Conservation (phyloP, 2,888 invertebrate species). For the Abrostola triplasia region DNA sequence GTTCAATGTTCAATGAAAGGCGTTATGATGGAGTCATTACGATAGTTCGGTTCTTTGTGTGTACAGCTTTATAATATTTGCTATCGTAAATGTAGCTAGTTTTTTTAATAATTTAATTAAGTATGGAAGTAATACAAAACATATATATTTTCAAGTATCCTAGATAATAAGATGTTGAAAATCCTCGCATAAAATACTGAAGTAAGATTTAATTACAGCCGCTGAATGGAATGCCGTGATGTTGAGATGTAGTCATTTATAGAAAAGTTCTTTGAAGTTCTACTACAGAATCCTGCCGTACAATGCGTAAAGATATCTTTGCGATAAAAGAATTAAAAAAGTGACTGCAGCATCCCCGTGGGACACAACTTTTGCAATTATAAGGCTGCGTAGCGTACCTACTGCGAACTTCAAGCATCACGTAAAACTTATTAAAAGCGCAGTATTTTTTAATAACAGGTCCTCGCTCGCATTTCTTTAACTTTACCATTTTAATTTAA, state of each 20-base stretch:
- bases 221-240: too few species aligned
- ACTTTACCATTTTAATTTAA: constrained; percentile 23
- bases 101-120: too few species aligned
- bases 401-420: constrained; percentile 44
- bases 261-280: too few species aligned
- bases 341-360: constrained; percentile 30
- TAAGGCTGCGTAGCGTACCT: constrained; percentile 41
- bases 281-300: neutral
- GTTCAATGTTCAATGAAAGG: constrained; percentile 14
- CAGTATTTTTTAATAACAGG: constrained; percentile 50
- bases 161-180: too few species aligned
- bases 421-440: constrained; percentile 44
- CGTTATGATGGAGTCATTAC: constrained; percentile 6
- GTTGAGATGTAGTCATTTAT: too few species aligned
- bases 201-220: too few species aligned
- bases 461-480: constrained; percentile 25
- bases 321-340: constrained; percentile 32
- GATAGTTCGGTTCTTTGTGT: neutral
- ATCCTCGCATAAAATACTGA: too few species aligned
- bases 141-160: too few species aligned
- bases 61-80: neutral
- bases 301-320: constrained; percentile 30
- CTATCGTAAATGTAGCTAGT: too few species aligned
- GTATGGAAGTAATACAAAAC: too few species aligned
- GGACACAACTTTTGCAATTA: constrained; percentile 56